Conservation (phyloP, 2,113 vertebrate genomes). For the Cephalopholis sonnerati region DNA sequence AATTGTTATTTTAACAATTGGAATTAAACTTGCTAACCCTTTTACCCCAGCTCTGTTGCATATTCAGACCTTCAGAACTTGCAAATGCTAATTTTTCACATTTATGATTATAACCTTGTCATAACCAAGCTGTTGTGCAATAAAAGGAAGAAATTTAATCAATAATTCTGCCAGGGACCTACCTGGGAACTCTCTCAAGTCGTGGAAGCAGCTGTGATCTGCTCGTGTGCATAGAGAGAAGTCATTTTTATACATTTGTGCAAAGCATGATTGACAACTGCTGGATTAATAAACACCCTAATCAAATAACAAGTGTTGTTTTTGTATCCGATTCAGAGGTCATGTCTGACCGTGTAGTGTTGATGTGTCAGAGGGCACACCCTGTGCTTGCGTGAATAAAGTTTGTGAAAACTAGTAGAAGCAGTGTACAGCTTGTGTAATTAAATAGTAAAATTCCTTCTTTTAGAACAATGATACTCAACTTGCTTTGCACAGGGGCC, state of each 20-base stretch:
- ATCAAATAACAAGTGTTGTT: conserved; percentile 1
- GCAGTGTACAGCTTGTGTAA: too few species aligned
- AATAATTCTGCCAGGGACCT: not conserved
- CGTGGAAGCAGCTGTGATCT: not conserved
- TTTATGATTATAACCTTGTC: not conserved
- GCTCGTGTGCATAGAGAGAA: too few species aligned
- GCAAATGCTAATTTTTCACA: too few species aligned
- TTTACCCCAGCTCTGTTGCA: not conserved
- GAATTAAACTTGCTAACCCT: too few species aligned
- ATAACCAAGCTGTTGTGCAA: not conserved
- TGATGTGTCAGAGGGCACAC: not conserved
- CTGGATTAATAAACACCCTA: not conserved
- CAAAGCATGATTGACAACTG: not conserved
- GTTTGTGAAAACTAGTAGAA: too few species aligned
- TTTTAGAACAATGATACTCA: too few species aligned
- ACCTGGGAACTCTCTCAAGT: not conserved
- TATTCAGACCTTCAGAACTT: not conserved
- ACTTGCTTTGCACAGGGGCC: too few species aligned
- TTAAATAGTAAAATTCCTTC: too few species aligned
- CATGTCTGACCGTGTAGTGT: not conserved
- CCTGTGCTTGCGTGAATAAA: not conserved
- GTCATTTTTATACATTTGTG: not conserved
- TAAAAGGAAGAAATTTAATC: not conserved
- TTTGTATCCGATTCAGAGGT: not conserved
- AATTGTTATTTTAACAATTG: too few species aligned